Conservation (phyloP, 2,888 invertebrate genomes). For the Athalia cordata region DNA sequence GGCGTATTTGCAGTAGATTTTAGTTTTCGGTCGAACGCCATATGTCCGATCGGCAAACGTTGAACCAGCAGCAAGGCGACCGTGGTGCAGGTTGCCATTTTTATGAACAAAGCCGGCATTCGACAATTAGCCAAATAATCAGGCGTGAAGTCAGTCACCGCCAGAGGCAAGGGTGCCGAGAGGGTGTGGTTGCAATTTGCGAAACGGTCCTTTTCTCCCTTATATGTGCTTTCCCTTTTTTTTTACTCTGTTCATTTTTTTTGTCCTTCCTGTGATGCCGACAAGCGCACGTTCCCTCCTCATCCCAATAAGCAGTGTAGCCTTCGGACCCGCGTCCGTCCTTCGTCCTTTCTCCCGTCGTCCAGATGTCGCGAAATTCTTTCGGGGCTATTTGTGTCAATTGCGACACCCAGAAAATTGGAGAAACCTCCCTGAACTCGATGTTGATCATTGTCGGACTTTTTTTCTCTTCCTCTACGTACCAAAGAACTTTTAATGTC, state of each 20-base stretch:
- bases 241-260: neutral
- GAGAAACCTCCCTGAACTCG: slow-evolving; percentile 13
- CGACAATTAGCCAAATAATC: slow-evolving; percentile 60
- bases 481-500: neutral
- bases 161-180: slow-evolving; percentile 48
- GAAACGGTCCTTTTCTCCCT: slow-evolving; percentile 54
- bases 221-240: slow-evolving; percentile 15
- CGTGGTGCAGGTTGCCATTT: slow-evolving; percentile 21
- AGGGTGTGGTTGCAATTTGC: slow-evolving; percentile 67
- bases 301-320: neutral
- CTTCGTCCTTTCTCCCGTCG: slow-evolving; percentile 48
- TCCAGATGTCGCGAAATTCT: slow-evolving; percentile 56
- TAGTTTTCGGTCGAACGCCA: slow-evolving; percentile 25
- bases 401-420: slow-evolving; percentile 38
- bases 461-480: neutral
- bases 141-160: slow-evolving; percentile 62
- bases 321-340: neutral
- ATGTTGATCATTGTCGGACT: neutral
- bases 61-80: too few species aligned
- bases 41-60: slow-evolving; percentile 38
- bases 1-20: neutral
- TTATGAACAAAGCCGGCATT: slow-evolving; percentile 32
- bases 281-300: neutral
- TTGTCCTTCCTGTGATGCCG: neutral
- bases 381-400: neutral